Percentiles rank a stretch among this genome's conserved stretches.
phyloP scores from a whole-genome alignment of 2,797 vertebrate species.

The Xenops minutus region DNA sequence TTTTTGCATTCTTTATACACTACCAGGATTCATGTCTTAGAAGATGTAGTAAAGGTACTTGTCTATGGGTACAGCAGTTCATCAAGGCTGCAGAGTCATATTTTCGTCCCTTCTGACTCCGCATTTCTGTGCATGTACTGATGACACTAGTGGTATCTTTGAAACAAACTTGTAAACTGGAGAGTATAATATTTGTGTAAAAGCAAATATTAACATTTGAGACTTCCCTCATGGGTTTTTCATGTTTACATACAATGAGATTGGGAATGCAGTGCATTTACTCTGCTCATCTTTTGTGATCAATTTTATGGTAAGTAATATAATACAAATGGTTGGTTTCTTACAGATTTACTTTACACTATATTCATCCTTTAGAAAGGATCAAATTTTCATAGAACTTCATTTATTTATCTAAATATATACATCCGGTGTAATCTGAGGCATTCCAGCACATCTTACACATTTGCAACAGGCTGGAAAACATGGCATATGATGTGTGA shows the following conservation, averaged over 20 bases:
- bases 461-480: background rate
- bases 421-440: background rate
- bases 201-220: background rate
- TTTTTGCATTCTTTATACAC: background rate
- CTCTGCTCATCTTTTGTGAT: background rate
- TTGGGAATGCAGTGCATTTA: background rate
- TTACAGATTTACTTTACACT: background rate
- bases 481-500: background rate
- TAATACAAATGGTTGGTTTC: background rate
- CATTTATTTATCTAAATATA: background rate
- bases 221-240: background rate
- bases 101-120: background rate
- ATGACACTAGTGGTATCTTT: background rate
- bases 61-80: background rate
- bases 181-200: background rate
- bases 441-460: background rate
- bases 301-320: background rate
- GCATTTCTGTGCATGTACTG: background rate
- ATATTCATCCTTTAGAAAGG: background rate
- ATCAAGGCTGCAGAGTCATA: background rate
- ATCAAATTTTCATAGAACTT: background rate
- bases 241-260: background rate
- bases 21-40: background rate
- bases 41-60: background rate
- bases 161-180: background rate